phyloP scores from a whole-genome alignment of 2,888 invertebrate species.

The Danaus chrysippus region DNA sequence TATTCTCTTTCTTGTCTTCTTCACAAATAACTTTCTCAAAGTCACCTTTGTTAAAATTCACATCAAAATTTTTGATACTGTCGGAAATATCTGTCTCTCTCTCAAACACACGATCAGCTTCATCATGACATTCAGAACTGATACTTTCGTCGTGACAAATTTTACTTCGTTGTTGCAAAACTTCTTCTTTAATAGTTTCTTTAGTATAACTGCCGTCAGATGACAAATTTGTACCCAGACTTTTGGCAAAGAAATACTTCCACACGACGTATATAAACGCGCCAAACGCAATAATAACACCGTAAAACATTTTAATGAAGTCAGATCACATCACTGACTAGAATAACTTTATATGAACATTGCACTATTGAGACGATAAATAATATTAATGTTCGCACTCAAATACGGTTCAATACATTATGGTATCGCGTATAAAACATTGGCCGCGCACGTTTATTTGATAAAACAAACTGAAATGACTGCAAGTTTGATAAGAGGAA shows the following conservation, averaged over 20 bases:
- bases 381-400: constrained; percentile 40
- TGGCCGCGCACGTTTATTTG: constrained; percentile 20
- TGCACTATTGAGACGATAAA: constrained; percentile 51
- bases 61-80: neutral
- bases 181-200: constrained; percentile 16
- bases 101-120: neutral
- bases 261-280: constrained; percentile 58
- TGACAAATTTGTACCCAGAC: constrained; percentile 18
- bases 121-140: neutral
- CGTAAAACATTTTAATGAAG: constrained; percentile 61
- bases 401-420: constrained; percentile 40
- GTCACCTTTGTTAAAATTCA: too few species aligned
- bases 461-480: constrained; percentile 19
- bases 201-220: constrained; percentile 16
- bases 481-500: constrained; percentile 34
- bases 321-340: constrained; percentile 61
- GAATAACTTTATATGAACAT: constrained; percentile 42
- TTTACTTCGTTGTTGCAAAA: constrained; percentile 7
- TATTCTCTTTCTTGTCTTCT: neutral
- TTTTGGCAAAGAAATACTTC: constrained; percentile 51
- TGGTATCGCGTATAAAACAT: constrained; percentile 39
- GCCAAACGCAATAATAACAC: constrained; percentile 61
- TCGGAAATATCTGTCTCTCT: neutral
- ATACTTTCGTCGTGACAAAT: neutral
- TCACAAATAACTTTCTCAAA: too few species aligned